These are phyloP conservation scores for Spheniscus humboldti DNA, from an alignment of 2,797 vertebrate genomes.

Conservation along the genomic window DNA sequence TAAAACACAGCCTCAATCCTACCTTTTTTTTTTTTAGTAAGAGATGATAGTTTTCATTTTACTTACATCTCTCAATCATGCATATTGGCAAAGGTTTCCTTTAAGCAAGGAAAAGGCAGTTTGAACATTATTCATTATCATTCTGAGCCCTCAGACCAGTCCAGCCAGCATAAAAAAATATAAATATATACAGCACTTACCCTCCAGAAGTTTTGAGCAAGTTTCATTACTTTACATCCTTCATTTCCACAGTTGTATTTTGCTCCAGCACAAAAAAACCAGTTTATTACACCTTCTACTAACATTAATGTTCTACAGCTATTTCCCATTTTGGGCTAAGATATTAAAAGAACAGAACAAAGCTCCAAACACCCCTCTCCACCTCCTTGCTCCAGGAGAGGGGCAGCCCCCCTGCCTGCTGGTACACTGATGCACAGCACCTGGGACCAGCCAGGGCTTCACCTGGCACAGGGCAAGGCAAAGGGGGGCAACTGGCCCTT, in stretches of 20 bases:
- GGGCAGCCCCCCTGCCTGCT: neutral
- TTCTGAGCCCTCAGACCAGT: neutral
- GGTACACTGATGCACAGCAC: neutral
- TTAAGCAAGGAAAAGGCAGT: neutral
- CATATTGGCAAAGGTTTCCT: fast-evolving
- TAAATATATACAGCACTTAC: neutral
- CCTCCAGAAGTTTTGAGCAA: fast-evolving
- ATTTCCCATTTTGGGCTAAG: fast-evolving
- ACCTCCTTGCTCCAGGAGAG: neutral
- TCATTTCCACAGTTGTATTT: fast-evolving
- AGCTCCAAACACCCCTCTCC: fast-evolving
- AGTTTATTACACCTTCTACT: too few species aligned
- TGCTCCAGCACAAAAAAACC: too few species aligned
- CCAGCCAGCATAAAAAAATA: neutral
- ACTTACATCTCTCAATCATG: fast-evolving
- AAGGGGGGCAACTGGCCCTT: too few species aligned
- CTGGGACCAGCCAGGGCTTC: neutral
- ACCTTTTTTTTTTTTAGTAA: too few species aligned
- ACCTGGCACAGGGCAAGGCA: neutral
- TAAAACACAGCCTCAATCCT: neutral
- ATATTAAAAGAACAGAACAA: fast-evolving
- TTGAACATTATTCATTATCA: fast-evolving
- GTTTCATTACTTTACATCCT: fast-evolving
- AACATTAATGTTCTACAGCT: fast-evolving
- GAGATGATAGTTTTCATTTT: fast-evolving